These are phyloP conservation scores for Astur gentilis DNA, from an alignment of 2,113 vertebrate species.

Conservation along the genomic window DNA sequence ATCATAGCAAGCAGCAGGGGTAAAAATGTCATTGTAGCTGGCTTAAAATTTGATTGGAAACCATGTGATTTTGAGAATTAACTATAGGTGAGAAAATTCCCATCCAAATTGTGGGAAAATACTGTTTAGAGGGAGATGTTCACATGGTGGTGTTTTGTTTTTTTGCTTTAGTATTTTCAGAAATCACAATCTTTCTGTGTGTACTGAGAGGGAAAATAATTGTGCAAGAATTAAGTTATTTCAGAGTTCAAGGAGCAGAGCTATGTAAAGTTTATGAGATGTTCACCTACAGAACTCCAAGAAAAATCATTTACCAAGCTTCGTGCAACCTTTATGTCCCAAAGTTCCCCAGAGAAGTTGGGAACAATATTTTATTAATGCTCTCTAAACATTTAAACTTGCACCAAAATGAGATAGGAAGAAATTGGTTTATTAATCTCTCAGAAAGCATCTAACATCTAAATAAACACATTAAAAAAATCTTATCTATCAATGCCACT, in stretches of 20 bases:
- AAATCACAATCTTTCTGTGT: not conserved
- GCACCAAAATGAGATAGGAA: not conserved
- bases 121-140: not conserved
- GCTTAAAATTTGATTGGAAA: constrained; percentile 7
- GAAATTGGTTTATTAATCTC: not conserved
- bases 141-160: not conserved
- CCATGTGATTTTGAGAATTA: not conserved
- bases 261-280: not conserved
- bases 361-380: not conserved
- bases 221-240: not conserved
- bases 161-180: not conserved
- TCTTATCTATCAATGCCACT: not conserved
- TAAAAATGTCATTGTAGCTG: not conserved
- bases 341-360: not conserved
- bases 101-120: not conserved
- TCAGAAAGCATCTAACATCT: not conserved
- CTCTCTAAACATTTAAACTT: not conserved
- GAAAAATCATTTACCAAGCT: not conserved
- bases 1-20: not conserved
- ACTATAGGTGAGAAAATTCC: constrained; percentile 2
- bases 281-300: not conserved
- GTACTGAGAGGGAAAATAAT: not conserved
- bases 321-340: not conserved
- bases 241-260: not conserved
- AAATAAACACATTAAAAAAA: constrained; percentile 4